Evolutionary conservation across 2,797 vertebrate genomes (phyloP).

Genomic region (Typhlichthys subterraneus): DNA sequence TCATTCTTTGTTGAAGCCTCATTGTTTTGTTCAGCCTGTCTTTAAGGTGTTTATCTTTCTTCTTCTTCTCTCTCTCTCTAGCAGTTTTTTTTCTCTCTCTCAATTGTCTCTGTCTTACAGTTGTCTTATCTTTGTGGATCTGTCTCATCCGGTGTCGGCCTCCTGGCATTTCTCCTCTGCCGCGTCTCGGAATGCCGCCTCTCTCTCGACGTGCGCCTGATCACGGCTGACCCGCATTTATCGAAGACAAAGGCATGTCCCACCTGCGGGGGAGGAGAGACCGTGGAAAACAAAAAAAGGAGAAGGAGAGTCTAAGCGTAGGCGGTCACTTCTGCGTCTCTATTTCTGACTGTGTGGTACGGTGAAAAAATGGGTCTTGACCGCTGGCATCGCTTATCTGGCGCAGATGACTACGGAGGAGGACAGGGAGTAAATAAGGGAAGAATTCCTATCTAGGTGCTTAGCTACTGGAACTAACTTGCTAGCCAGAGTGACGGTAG

Average conservation of each 20-base stretch:
- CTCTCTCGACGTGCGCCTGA: constrained; percentile 4
- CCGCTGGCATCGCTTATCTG: constrained; percentile 22
- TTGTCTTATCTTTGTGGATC: no score
- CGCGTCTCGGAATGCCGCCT: no score
- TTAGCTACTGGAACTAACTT: background rate
- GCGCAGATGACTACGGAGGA: constrained; percentile 52
- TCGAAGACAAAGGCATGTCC: background rate
- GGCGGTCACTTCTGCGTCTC: constrained; percentile 13
- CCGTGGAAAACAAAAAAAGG: background rate
- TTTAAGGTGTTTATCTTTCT: background rate
- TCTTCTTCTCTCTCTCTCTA: background rate
- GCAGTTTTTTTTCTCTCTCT: background rate
- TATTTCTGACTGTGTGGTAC: constrained; percentile 3
- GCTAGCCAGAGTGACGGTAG: constrained; percentile 17
- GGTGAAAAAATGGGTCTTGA: constrained; percentile 35
- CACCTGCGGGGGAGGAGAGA: background rate
- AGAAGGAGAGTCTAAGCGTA: constrained; percentile 15
- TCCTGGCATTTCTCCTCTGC: no score
- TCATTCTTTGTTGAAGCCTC: no score
- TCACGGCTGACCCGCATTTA: background rate
- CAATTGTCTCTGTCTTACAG: background rate
- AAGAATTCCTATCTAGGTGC: background rate
- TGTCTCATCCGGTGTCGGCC: no score
- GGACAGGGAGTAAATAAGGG: constrained; percentile 1
- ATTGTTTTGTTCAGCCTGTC: background rate